These are phyloP conservation scores for Theodoxus fluviatilis DNA, from an alignment of 2,888 invertebrate species.

Conservation along the genomic window DNA sequence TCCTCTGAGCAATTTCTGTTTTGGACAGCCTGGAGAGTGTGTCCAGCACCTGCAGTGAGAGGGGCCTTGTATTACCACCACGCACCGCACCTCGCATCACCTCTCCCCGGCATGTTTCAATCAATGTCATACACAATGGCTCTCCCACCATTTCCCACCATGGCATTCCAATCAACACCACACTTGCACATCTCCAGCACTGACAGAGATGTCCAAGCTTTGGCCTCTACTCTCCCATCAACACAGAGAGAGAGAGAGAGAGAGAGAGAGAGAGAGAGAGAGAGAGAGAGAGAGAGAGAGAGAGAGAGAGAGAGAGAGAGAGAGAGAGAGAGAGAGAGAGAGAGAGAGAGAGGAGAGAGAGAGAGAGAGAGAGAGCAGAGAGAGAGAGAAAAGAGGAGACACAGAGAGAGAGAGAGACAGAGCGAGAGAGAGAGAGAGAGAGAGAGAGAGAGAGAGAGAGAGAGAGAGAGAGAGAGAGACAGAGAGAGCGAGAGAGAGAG, in stretches of 20 bases:
- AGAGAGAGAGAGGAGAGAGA: slow-evolving; percentile 6
- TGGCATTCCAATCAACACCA: too few species aligned
- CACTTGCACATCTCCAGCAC: too few species aligned
- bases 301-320: not conserved
- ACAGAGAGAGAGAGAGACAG: not conserved
- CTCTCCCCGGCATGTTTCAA: not conserved
- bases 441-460: slow-evolving; percentile 1
- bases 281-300: not conserved
- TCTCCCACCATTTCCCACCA: too few species aligned
- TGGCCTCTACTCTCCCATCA: not conserved
- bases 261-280: slow-evolving; percentile 12
- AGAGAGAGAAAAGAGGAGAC: slow-evolving; percentile 4
- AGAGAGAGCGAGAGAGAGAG: not conserved
- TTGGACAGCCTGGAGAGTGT: slow-evolving; percentile 34
- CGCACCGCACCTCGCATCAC: not conserved
- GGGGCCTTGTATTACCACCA: not conserved
- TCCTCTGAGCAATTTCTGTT: slow-evolving; percentile 28
- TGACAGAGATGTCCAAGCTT: not conserved
- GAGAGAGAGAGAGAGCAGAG: not conserved
- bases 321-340: not conserved
- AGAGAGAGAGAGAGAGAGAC: not conserved
- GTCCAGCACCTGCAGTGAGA: slow-evolving; percentile 31
- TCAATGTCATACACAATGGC: too few species aligned
- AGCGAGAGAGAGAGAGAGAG: not conserved
- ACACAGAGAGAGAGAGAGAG: not conserved